phyloP scores from a whole-genome alignment of 2,113 vertebrate genomes.

The Stercorarius parasiticus region DNA sequence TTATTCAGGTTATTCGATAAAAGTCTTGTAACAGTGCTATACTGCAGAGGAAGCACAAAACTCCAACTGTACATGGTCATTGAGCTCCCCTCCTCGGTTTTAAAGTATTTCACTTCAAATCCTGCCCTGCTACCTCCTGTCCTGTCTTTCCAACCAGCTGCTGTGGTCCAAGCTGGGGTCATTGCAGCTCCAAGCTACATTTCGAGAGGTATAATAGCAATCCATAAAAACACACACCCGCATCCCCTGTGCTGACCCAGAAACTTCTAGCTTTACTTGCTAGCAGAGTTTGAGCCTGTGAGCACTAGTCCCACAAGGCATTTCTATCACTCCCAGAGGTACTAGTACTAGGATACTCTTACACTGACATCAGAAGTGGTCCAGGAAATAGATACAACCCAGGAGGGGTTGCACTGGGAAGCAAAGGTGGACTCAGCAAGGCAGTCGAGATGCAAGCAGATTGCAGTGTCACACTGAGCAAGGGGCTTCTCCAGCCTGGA shows the following conservation, averaged over 20 bases:
- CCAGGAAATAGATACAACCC: background rate
- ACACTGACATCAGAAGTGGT: background rate
- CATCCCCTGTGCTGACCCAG: background rate
- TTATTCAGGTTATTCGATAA: background rate
- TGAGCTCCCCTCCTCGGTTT: background rate
- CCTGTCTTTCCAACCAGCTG: background rate
- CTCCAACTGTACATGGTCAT: no score
- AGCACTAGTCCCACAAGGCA: background rate
- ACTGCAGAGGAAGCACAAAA: background rate
- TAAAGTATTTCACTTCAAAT: background rate
- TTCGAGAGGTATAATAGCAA: background rate
- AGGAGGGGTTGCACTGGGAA: background rate
- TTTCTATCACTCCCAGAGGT: background rate
- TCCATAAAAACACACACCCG: background rate
- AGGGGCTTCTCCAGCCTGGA: background rate
- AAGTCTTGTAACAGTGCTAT: background rate
- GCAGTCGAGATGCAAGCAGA: background rate
- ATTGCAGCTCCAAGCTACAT: background rate
- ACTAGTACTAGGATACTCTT: background rate
- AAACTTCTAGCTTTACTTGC: background rate
- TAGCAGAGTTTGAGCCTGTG: background rate
- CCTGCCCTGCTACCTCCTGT: background rate
- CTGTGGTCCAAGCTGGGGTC: background rate
- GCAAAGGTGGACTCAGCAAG: background rate
- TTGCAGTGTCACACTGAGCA: background rate